Evolutionary conservation across 1,140 invertebrate species (phyloP), one percentile per base, ranked within the genome.

Genomic region (Calephelis nemesis): DNA sequence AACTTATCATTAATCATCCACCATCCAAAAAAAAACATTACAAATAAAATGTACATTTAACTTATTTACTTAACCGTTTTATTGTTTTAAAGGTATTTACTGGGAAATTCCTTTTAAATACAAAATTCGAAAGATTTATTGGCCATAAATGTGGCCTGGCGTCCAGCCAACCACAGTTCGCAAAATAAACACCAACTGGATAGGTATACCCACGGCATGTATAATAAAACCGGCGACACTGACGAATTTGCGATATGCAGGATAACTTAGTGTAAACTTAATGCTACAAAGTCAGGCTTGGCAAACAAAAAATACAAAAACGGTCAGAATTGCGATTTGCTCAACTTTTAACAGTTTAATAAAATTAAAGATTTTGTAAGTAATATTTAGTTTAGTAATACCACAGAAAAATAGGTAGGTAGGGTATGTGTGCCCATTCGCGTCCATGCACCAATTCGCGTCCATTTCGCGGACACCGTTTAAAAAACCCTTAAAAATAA

Each of bases 61-160:
- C 9, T 58, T 58, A 58, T 58, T 58, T 54, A 19, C 52, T 54
- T 58, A 12, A 45, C 42, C 10, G 10, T 58, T 58, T 58, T 58
- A 58, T 58, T 58, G 54, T 58, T 58, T 58, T 58, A 58, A 58
- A 39, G 54, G 54, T 58, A 58, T 58, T 39, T 58, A 58, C 54
- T 30, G 52, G 15, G 8, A 9, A 54, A 19, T 54, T 54, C 52
- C 52, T 54, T 30, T 54, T 54, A 54, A 54, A 54, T 54, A 54
- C 52, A 54, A 54, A 54, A 54, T 54, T 54, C 52, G 19, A 54
- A 54, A 54, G 52, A 54, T 54, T 54, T 54, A 54, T 54, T 54
- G 52, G 15, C 52, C 52, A 58, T 58, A 58, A 58, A 58, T 58
- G 52, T 58, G 52, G 19, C 10, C 7, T 58, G 52, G 52, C 52